Percentiles rank a stretch among this genome's conserved stretches.
Conservation (phyloP, 2,797 vertebrate species). For the Lophius americanus region DNA sequence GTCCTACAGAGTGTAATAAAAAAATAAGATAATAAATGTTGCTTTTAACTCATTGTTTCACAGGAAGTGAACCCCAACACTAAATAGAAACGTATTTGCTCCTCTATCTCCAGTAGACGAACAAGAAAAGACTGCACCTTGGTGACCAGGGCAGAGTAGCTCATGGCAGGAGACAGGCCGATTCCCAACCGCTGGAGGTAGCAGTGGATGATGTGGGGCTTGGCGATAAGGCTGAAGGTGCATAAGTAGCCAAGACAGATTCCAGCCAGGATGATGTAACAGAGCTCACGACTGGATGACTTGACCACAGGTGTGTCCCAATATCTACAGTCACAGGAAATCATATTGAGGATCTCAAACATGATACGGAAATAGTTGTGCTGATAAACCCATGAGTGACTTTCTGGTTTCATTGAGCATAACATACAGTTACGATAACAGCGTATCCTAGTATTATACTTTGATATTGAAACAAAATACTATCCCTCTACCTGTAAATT, state of each 20-base stretch:
- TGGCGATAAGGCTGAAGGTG: constrained; percentile 97
- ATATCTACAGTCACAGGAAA: constrained; percentile 73
- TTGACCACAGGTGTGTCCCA: constrained; percentile 98
- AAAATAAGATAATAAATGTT: background rate
- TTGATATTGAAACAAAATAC: too few relatives aligned
- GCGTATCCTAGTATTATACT: too few relatives aligned
- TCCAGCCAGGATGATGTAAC: constrained; percentile 97
- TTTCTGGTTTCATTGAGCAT: too few relatives aligned
- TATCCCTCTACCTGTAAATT: too few relatives aligned
- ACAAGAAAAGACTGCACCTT: constrained; percentile 75
- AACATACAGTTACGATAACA: too few relatives aligned
- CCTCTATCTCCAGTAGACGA: background rate
- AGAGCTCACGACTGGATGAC: constrained; percentile 97
- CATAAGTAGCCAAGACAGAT: constrained; percentile 97
- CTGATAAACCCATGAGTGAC: too few relatives aligned
- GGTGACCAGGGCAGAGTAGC: constrained; percentile 97
- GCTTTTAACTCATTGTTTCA: constrained; percentile 1
- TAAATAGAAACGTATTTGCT: background rate
- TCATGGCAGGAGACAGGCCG: constrained; percentile 98
- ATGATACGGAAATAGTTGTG: too few relatives aligned
- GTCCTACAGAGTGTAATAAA: background rate
- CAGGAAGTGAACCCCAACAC: constrained; percentile 6
- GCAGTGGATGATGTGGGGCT: constrained; percentile 93
- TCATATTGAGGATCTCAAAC: background rate
- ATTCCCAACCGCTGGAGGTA: constrained; percentile 97